Evolutionary conservation across 2,888 invertebrate genomes (phyloP), one percentile per base, ranked within the genome.

Genomic region (Gisinianus flammeolus): DNA sequence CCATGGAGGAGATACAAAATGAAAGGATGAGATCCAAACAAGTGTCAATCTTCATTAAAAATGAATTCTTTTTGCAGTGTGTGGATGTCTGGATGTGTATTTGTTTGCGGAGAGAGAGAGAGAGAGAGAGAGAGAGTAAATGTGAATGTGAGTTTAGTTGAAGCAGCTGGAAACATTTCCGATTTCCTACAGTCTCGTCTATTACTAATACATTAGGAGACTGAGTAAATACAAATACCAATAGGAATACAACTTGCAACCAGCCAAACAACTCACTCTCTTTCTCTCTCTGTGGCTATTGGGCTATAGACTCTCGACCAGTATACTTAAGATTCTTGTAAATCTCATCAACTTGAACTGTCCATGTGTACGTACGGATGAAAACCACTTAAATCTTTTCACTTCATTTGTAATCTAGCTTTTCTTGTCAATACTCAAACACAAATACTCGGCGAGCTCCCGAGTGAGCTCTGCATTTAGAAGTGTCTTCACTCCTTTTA

Each of bases 41-140:
- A 64, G 73, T 44, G 73, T 73, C 73, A 73, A 64, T 73, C 73
- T 64, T 73, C 73, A 73, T 73, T 73, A 64, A 73, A 73, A 73
- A 56, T 73, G 35, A 73, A 73, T 73, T 62, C 73, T 62, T 73
- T 73, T 73, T 30, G 10, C 69, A 6, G 68, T 30, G 30, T 28
- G 66, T 66, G 31, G 66, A 10, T n/a, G 31, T 30, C 16, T 66
- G 31, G 31, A 66, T 66, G 66, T 28, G 66, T 30, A 31, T 31
- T 66, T 19, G 54, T n/a, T n/a, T n/a, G 19, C 16, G 6, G 44
- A 16, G 16, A 44, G 44, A 44, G 44, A 16, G 16, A 16, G 44
- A 44, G 16, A 44, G 44, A 44, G 16, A 44, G 44, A 44, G n/a
- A n/a, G n/a, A n/a, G n/a, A n/a, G n/a, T n/a, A n/a, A n/a, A n/a